Percentiles rank a stretch among this genome's conserved stretches.
These are phyloP conservation scores for Channa argus DNA, from an alignment of 2,113 vertebrate genomes.

Conservation along the genomic window DNA sequence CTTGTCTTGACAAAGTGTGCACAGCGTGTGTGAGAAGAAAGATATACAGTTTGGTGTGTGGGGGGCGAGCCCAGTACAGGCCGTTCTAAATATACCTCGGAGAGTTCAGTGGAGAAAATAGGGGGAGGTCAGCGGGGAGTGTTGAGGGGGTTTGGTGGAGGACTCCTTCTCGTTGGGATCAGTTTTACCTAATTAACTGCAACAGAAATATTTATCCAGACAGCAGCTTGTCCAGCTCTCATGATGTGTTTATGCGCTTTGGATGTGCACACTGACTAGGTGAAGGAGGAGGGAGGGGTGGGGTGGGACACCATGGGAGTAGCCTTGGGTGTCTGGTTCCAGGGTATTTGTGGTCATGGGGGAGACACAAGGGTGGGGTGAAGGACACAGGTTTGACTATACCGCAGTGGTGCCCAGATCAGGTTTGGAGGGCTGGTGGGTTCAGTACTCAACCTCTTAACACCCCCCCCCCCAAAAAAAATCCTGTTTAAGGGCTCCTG, in stretches of 20 bases:
- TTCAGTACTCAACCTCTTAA: not conserved
- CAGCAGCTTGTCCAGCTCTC: slow-evolving; percentile 64
- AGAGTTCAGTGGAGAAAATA: slow-evolving; percentile 5
- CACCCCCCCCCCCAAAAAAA: not conserved
- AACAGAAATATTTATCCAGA: slow-evolving; percentile 85
- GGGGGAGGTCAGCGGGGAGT: not conserved
- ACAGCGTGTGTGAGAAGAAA: slow-evolving; percentile 18
- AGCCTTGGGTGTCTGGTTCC: slow-evolving; percentile 64
- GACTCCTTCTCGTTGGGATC: slow-evolving; percentile 66
- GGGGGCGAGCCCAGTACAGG: slow-evolving; percentile 51
- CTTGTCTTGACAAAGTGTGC: slow-evolving; percentile 53
- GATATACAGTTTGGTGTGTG: slow-evolving; percentile 42
- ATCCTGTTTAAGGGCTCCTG: slow-evolving; percentile 49
- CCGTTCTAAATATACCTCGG: slow-evolving; percentile 70
- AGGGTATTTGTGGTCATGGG: slow-evolving; percentile 70
- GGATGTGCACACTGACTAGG: slow-evolving; percentile 57
- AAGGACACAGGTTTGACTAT: slow-evolving; percentile 37
- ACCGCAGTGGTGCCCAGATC: slow-evolving; percentile 46
- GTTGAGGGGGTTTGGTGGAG: slow-evolving; percentile 8
- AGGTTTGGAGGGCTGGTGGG: slow-evolving; percentile 47
- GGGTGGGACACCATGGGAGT: slow-evolving; percentile 10
- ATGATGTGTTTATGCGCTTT: slow-evolving; percentile 81
- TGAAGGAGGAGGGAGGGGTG: slow-evolving; percentile 11
- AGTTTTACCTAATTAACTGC: slow-evolving; percentile 82
- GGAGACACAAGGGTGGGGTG: slow-evolving; percentile 25